phyloP scores from a whole-genome alignment of 2,797 vertebrate genomes.

The Smutsia gigantea region DNA sequence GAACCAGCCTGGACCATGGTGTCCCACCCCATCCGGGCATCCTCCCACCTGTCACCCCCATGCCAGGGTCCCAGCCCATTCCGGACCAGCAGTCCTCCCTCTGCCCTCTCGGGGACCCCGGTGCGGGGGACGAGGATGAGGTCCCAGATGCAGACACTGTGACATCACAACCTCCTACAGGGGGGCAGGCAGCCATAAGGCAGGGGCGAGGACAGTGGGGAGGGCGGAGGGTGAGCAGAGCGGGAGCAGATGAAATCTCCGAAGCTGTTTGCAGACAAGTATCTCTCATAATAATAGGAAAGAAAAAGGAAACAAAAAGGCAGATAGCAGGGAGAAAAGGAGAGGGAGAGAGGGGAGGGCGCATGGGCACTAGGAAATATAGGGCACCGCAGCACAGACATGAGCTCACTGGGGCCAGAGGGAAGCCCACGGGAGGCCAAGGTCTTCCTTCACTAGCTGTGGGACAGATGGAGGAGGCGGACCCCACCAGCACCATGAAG shows the following conservation, averaged over 20 bases:
- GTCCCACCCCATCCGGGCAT: not conserved
- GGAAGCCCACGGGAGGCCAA: not conserved
- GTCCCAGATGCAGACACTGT: not conserved
- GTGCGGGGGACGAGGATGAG: not conserved
- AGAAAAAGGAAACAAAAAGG: not conserved
- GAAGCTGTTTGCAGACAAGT: conserved; percentile 69
- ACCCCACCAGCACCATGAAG: not conserved
- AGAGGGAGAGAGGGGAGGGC: not conserved
- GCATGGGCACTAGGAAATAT: not conserved
- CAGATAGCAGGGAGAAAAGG: not conserved
- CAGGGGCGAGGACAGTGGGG: not conserved
- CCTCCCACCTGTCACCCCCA: not conserved
- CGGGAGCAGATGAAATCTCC: conserved; percentile 56
- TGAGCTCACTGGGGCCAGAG: not conserved
- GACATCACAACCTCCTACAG: not conserved
- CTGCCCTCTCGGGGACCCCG: not conserved
- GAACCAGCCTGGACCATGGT: not conserved
- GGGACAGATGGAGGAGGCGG: not conserved
- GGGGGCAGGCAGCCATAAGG: not conserved
- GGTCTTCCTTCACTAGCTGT: not conserved
- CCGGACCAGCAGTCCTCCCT: not conserved
- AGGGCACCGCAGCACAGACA: not conserved
- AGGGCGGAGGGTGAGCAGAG: not conserved
- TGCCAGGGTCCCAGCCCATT: not conserved
- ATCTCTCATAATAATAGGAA: conserved; percentile 64